Percentiles rank a stretch among this genome's conserved stretches.
Conservation (phyloP, 2,888 invertebrate genomes). For the Anarsia innoxiella region DNA sequence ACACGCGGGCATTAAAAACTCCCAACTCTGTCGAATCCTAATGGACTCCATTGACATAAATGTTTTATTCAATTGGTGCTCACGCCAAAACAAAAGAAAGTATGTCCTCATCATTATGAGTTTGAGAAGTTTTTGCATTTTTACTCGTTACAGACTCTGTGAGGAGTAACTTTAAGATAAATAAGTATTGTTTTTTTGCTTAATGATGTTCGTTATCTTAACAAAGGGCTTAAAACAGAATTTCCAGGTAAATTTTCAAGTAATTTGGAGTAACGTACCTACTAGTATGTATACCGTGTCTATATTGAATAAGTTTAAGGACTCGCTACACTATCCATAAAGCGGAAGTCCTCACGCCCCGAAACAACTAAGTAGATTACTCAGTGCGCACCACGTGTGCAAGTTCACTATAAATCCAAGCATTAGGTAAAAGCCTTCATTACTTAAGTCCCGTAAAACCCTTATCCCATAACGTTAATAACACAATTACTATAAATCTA, state of each 20-base stretch:
- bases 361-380: slow-evolving; percentile 41
- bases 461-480: slow-evolving; percentile 76
- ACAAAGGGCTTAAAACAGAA: slow-evolving; percentile 5
- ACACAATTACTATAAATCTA: slow-evolving; percentile 77
- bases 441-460: slow-evolving; percentile 74
- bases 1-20: slow-evolving; percentile 46
- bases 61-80: slow-evolving; percentile 69
- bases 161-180: slow-evolving; percentile 32
- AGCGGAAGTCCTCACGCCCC: slow-evolving; percentile 12
- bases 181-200: slow-evolving; percentile 31
- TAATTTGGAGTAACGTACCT: no score
- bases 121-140: slow-evolving; percentile 61
- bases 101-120: slow-evolving; percentile 64
- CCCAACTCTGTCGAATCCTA: slow-evolving; percentile 55
- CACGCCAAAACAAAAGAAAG: slow-evolving; percentile 66
- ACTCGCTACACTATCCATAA: slow-evolving; percentile 9
- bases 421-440: slow-evolving; percentile 71
- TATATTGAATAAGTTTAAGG: slow-evolving; percentile 7
- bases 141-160: slow-evolving; percentile 49
- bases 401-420: slow-evolving; percentile 66
- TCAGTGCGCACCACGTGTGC: slow-evolving; percentile 53
- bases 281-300: no score
- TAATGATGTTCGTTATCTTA: slow-evolving; percentile 15
- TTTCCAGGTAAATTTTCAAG: no score
- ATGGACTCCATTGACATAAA: slow-evolving; percentile 70